These are phyloP conservation scores for Neotoma lepida DNA, from an alignment of 2,113 vertebrate genomes.

Conservation along the genomic window DNA sequence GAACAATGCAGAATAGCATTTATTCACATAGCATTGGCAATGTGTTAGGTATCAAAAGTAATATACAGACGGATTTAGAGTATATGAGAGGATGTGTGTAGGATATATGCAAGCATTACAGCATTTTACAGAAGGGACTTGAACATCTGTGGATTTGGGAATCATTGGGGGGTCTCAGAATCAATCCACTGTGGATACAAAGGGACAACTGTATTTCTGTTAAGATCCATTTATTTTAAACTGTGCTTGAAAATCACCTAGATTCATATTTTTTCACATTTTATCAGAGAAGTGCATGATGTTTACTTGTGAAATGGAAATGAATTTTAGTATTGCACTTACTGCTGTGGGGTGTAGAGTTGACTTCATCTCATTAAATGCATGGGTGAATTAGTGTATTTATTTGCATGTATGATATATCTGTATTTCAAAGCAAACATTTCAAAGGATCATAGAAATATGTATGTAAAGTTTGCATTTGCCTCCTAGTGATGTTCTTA, in stretches of 20 bases:
- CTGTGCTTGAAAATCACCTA: constrained; percentile 66
- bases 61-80: neutral
- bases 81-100: neutral
- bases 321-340: constrained; percentile 76
- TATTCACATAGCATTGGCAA: neutral
- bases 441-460: constrained; percentile 81
- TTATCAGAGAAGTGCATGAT: constrained; percentile 80
- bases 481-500: constrained; percentile 79
- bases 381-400: constrained; percentile 81
- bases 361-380: constrained; percentile 80
- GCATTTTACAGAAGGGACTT: neutral
- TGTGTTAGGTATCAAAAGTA: neutral
- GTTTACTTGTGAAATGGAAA: constrained; percentile 78
- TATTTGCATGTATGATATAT: constrained; percentile 81
- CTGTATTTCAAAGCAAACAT: constrained; percentile 83
- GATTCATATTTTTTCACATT: constrained; percentile 65
- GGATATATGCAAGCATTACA: neutral
- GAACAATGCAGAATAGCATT: neutral
- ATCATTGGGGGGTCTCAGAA: neutral
- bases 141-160: neutral
- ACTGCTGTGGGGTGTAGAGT: constrained; percentile 78
- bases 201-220: constrained; percentile 39
- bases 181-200: neutral
- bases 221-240: constrained; percentile 72
- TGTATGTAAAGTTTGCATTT: constrained; percentile 81